phyloP scores from a whole-genome alignment of 2,888 invertebrate species.

The Lithophane semibrunnea region DNA sequence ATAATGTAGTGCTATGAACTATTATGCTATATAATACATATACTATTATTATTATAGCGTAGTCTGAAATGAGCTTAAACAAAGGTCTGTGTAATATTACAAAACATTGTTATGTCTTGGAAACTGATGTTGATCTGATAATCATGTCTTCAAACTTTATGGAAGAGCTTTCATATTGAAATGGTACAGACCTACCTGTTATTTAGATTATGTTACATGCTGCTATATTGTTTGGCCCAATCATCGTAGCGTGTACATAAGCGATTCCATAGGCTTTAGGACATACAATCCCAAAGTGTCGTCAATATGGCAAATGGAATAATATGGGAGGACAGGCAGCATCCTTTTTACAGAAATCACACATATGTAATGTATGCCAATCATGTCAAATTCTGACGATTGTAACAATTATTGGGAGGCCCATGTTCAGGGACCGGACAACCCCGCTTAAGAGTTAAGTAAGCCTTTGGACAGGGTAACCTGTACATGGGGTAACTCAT shows the following conservation, averaged over 20 bases:
- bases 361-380: background rate
- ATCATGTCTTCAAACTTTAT: background rate
- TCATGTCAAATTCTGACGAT: background rate
- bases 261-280: background rate
- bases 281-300: background rate
- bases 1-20: too few relatives aligned
- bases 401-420: background rate
- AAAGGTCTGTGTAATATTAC: background rate
- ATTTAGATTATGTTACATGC: background rate
- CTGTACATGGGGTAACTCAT: too few relatives aligned
- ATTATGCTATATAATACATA: too few relatives aligned
- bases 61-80: too few relatives aligned
- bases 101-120: background rate
- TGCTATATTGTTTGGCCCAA: background rate
- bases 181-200: background rate
- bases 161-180: background rate
- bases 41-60: too few relatives aligned
- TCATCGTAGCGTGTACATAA: background rate
- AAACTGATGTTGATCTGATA: background rate
- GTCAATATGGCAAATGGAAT: background rate
- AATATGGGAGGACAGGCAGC: background rate
- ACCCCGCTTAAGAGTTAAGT: too few relatives aligned
- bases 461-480: too few relatives aligned
- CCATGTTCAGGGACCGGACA: too few relatives aligned
- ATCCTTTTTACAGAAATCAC: background rate